Evolutionary conservation across 1,140 invertebrate species (phyloP).

Genomic region (Drosophila nebulosa): DNA sequence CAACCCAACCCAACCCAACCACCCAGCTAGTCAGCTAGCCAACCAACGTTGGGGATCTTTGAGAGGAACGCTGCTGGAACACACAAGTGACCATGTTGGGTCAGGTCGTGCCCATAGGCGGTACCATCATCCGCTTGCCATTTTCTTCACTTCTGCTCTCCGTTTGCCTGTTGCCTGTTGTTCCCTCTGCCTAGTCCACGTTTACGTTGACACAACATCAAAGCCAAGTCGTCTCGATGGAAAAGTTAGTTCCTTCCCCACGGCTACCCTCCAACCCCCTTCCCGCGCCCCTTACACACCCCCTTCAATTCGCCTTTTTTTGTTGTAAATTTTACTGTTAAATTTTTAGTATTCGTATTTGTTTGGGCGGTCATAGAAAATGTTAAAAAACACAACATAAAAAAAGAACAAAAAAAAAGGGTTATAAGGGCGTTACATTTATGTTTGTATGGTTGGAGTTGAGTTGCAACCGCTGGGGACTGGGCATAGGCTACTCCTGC

Average conservation of each 20-base stretch:
- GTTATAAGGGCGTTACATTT: not conserved
- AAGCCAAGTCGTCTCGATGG: slow-evolving; percentile 69
- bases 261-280: too few relatives aligned
- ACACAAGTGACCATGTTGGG: slow-evolving; percentile 42
- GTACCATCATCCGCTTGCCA: slow-evolving; percentile 11
- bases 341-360: not conserved
- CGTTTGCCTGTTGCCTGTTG: not conserved
- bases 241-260: slow-evolving; percentile 40
- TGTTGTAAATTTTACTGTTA: not conserved
- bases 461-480: not conserved
- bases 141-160: not conserved
- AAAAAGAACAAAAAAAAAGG: not conserved
- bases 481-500: not conserved
- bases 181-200: slow-evolving; percentile 2
- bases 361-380: not conserved
- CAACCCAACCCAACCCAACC: not conserved
- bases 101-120: slow-evolving; percentile 55
- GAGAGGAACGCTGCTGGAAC: not conserved
- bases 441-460: not conserved
- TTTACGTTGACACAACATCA: slow-evolving; percentile 56
- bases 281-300: too few relatives aligned
- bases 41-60: not conserved
- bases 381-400: not conserved
- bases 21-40: not conserved
- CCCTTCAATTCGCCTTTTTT: too few relatives aligned